phyloP scores from a whole-genome alignment of 1,140 invertebrate species.

The Globodera rostochiensis region DNA sequence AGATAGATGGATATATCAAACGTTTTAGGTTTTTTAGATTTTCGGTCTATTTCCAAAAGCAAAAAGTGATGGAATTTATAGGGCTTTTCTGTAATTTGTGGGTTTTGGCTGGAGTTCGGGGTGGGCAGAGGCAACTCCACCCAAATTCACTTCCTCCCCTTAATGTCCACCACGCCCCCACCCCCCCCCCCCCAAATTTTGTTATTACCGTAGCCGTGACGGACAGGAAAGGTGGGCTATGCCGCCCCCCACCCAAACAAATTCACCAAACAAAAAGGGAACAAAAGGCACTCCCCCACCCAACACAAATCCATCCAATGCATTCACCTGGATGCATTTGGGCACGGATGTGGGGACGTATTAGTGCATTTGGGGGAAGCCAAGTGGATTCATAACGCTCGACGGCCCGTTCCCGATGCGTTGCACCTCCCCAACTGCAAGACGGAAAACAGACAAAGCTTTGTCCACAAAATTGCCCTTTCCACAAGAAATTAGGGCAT shows the following conservation, averaged over 20 bases:
- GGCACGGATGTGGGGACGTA: background rate
- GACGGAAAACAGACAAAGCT: background rate
- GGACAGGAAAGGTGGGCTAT: background rate
- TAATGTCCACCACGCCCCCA: background rate
- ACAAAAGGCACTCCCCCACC: background rate
- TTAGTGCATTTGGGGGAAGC: background rate
- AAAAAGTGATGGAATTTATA: too few species aligned
- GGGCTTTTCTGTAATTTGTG: too few species aligned
- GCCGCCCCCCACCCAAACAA: background rate
- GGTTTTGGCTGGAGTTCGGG: too few species aligned
- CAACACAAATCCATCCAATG: background rate
- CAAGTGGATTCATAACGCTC: conserved; percentile 8
- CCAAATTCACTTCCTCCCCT: background rate
- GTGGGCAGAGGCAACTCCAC: background rate
- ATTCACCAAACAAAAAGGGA: background rate
- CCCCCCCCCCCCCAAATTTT: background rate
- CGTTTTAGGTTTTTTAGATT: too few species aligned
- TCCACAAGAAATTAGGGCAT: background rate
- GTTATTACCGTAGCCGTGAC: conserved; percentile 1
- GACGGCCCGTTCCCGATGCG: background rate
- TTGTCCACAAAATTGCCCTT: background rate
- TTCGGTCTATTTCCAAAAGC: too few species aligned
- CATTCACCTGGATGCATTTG: conserved; percentile 14
- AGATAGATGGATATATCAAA: too few species aligned
- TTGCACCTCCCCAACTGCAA: too few species aligned